These are phyloP conservation scores for Pseudochaenichthys georgianus DNA, from an alignment of 2,797 vertebrate genomes.

Conservation along the genomic window DNA sequence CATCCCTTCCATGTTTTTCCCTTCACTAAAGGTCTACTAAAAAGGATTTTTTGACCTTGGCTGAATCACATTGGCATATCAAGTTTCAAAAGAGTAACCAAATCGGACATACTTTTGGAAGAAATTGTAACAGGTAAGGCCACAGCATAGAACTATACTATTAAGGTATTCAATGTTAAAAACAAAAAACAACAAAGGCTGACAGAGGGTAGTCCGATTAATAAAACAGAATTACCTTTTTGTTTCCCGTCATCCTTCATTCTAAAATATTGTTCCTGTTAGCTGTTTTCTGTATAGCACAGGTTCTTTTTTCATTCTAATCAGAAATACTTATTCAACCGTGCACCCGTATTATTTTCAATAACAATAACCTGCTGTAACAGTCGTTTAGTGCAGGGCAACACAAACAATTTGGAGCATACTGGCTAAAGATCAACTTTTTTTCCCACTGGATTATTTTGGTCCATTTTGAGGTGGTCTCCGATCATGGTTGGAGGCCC, in stretches of 20 bases:
- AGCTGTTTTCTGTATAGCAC: neutral
- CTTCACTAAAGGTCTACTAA: conserved; percentile 4
- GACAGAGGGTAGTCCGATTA: neutral
- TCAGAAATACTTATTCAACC: neutral
- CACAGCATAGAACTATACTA: neutral
- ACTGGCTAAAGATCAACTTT: conserved; percentile 47
- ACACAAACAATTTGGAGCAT: conserved; percentile 38
- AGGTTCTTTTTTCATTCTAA: neutral
- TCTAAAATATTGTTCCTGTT: neutral
- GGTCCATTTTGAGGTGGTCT: conserved; percentile 58
- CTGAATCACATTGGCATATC: neutral
- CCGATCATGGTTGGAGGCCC: conserved; percentile 29
- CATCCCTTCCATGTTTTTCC: conserved; percentile 10
- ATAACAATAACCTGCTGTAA: conserved; percentile 36
- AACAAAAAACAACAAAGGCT: neutral
- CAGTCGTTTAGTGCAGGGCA: conserved; percentile 25
- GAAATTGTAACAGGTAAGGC: neutral
- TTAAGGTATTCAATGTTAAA: neutral
- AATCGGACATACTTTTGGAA: neutral
- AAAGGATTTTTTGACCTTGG: conserved; percentile 13
- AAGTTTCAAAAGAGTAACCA: neutral
- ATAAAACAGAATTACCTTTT: neutral
- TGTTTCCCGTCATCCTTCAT: neutral
- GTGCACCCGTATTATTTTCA: neutral
- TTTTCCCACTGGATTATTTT: conserved; percentile 17